These are phyloP conservation scores for Helicoverpa assulta DNA, from an alignment of 2,888 invertebrate species.

Conservation along the genomic window DNA sequence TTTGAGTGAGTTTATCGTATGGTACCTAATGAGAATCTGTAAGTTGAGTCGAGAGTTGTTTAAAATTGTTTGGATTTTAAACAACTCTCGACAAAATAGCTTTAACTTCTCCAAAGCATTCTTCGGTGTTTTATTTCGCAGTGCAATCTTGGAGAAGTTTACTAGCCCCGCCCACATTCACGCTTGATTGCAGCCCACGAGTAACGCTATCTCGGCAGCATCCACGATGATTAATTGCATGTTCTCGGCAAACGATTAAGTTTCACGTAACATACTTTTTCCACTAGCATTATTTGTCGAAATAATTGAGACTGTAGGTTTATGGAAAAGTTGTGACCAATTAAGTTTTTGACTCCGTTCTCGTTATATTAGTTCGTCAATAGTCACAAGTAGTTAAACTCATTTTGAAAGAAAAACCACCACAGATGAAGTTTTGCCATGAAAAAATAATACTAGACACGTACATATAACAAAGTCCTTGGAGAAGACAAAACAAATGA, in stretches of 20 bases:
- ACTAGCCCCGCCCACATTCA: conserved; percentile 10
- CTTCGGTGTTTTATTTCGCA: conserved; percentile 28
- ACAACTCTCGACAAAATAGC: conserved; percentile 27
- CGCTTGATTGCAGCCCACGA: conserved; percentile 30
- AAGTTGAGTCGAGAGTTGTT: too few relatives aligned
- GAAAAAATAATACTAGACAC: too few relatives aligned
- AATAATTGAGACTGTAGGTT: not conserved
- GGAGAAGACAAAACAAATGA: too few relatives aligned
- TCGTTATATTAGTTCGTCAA: not conserved
- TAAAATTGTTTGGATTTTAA: not conserved
- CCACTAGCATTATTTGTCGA: conserved; percentile 6
- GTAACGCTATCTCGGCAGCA: conserved; percentile 29
- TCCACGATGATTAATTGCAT: conserved; percentile 39
- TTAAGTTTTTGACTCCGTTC: not conserved
- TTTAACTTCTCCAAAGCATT: conserved; percentile 14
- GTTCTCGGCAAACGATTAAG: conserved; percentile 20
- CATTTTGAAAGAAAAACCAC: too few relatives aligned
- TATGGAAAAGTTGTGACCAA: not conserved
- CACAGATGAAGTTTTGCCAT: too few relatives aligned
- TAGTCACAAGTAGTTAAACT: too few relatives aligned
- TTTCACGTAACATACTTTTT: conserved; percentile 24
- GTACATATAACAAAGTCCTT: too few relatives aligned
- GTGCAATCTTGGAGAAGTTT: conserved; percentile 8
- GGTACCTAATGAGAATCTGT: too few relatives aligned
- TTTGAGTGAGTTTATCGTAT: too few relatives aligned